Percentiles rank a stretch among this genome's conserved stretches.
These are phyloP conservation scores for Myocastor coypus DNA, from an alignment of 2,113 vertebrate genomes.

Conservation along the genomic window DNA sequence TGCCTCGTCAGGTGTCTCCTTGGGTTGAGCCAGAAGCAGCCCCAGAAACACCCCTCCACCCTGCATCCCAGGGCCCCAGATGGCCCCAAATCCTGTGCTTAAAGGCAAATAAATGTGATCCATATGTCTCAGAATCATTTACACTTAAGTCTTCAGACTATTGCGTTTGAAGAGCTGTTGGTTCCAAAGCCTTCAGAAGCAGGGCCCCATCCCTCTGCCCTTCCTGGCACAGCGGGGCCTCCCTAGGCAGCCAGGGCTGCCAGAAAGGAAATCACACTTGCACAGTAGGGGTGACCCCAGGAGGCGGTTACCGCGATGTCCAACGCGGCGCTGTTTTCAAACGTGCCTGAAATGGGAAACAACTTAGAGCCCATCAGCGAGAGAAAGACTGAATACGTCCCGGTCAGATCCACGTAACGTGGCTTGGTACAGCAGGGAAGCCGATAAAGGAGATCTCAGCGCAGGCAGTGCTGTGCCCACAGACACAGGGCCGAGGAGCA, in stretches of 20 bases:
- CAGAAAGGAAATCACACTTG: not conserved
- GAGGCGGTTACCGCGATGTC: not conserved
- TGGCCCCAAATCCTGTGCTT: slow-evolving; percentile 67
- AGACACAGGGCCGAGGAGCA: not conserved
- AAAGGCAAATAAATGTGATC: slow-evolving; percentile 66
- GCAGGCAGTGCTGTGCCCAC: not conserved
- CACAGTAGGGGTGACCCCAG: not conserved
- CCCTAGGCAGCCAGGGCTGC: not conserved
- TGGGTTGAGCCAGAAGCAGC: not conserved
- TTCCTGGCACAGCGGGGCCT: not conserved
- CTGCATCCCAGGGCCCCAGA: not conserved
- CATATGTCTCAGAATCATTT: slow-evolving; percentile 76
- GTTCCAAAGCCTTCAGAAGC: slow-evolving; percentile 65
- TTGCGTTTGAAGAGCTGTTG: slow-evolving; percentile 72
- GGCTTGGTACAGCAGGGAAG: not conserved
- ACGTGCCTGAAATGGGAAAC: not conserved
- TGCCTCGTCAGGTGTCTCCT: not conserved
- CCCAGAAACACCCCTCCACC: not conserved
- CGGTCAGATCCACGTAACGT: not conserved
- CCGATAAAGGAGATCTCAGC: not conserved
- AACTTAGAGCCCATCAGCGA: not conserved
- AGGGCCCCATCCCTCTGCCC: not conserved
- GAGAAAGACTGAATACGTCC: not conserved
- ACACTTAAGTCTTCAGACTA: slow-evolving; percentile 74
- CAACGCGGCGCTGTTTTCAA: not conserved